Percentiles rank a stretch among this genome's conserved stretches.
These are phyloP conservation scores for Andinoacara biseriatus DNA, from an alignment of 2,113 vertebrate species.

Conservation along the genomic window DNA sequence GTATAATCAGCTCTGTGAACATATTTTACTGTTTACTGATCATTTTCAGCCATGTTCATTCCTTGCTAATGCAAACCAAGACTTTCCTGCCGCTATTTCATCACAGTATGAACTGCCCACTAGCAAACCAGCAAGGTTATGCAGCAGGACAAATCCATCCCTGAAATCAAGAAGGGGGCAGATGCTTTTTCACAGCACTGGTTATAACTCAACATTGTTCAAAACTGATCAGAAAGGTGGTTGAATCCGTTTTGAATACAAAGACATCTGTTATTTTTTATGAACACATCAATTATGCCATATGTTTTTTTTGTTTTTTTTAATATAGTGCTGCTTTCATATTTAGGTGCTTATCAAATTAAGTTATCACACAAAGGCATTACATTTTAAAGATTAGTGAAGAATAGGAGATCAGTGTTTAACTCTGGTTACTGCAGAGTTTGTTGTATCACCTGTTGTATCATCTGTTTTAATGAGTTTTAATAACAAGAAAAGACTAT, in stretches of 20 bases:
- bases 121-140: too few species aligned
- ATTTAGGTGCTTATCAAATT: neutral
- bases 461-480: constrained; percentile 1
- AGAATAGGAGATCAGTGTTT: too few species aligned
- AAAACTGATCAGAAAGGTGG: too few species aligned
- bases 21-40: neutral
- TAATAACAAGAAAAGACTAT: neutral
- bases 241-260: neutral
- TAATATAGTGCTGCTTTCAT: neutral
- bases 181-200: too few species aligned
- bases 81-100: neutral
- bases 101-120: neutral
- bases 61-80: neutral
- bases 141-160: too few species aligned
- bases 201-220: neutral
- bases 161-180: neutral
- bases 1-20: neutral
- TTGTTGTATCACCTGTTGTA: neutral
- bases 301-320: neutral
- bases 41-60: constrained; percentile 1
- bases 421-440: neutral
- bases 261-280: neutral
- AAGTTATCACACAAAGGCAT: neutral
- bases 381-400: neutral
- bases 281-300: neutral